Percentiles rank a stretch among this genome's conserved stretches.
Conservation (phyloP, 2,888 invertebrate genomes). For the Clitarchus hookeri region DNA sequence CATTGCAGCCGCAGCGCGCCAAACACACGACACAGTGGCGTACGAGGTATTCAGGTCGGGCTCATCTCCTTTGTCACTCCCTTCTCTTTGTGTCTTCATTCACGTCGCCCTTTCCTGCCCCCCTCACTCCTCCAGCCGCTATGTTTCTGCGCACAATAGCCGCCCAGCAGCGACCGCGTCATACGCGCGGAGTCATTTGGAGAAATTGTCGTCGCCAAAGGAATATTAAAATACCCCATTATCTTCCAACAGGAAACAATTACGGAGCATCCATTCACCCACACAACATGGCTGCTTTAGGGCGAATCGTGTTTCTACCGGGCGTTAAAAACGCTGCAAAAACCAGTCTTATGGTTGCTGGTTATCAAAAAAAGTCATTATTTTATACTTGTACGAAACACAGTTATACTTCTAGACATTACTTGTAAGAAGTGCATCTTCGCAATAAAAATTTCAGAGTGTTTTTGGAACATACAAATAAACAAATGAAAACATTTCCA, state of each 20-base stretch:
- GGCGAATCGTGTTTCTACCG: background rate
- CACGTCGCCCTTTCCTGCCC: background rate
- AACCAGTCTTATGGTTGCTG: too few relatives aligned
- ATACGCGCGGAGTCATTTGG: too few relatives aligned
- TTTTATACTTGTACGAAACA: too few relatives aligned
- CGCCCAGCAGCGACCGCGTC: background rate
- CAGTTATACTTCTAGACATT: too few relatives aligned
- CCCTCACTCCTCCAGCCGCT: background rate
- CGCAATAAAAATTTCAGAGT: too few relatives aligned
- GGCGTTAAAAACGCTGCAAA: too few relatives aligned
- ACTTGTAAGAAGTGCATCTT: too few relatives aligned
- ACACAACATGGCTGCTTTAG: background rate
- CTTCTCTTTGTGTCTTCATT: background rate
- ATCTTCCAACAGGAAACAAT: constrained; percentile 1
- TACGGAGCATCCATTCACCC: background rate
- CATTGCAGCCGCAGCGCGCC: background rate
- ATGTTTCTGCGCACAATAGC: background rate
- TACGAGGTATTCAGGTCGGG: background rate
- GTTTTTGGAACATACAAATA: too few relatives aligned
- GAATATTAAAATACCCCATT: background rate
- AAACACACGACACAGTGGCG: background rate
- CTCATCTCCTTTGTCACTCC: background rate
- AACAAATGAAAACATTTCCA: too few relatives aligned
- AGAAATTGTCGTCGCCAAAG: background rate
- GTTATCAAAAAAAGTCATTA: too few relatives aligned